phyloP scores from a whole-genome alignment of 2,113 vertebrate species.

The Cygnus atratus region DNA sequence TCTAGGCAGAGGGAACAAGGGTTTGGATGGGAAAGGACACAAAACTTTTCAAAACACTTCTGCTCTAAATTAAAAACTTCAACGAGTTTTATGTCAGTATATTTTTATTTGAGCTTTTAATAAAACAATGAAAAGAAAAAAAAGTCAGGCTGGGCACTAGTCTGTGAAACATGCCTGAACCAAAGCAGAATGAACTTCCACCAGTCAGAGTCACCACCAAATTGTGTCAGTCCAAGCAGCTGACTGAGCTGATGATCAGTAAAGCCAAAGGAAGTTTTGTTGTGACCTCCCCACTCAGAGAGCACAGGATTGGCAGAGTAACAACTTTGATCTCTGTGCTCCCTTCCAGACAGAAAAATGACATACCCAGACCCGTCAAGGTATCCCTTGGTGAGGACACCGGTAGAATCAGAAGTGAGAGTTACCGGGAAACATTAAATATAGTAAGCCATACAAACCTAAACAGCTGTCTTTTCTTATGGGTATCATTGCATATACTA shows the following conservation, averaged over 20 bases:
- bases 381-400: not conserved
- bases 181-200: not conserved
- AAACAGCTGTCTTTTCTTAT: slow-evolving; percentile 93
- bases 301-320: not conserved
- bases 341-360: not conserved
- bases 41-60: not conserved
- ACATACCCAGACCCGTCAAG: not conserved
- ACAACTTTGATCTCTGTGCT: not conserved
- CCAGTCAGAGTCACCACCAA: not conserved
- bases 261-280: not conserved
- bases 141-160: not conserved
- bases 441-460: slow-evolving; percentile 83
- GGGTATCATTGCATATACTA: slow-evolving; percentile 88
- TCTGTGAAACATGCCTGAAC: not conserved
- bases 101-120: slow-evolving; percentile 10
- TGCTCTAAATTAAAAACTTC: not conserved
- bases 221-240: not conserved
- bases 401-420: not conserved
- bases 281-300: not conserved
- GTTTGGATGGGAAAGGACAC: not conserved
- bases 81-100: not conserved
- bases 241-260: not conserved
- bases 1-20: not conserved
- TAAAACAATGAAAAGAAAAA: not conserved
- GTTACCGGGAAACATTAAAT: slow-evolving; percentile 39